These are phyloP conservation scores for Ramphastos sulfuratus DNA, from an alignment of 2,113 vertebrate species.

Conservation along the genomic window DNA sequence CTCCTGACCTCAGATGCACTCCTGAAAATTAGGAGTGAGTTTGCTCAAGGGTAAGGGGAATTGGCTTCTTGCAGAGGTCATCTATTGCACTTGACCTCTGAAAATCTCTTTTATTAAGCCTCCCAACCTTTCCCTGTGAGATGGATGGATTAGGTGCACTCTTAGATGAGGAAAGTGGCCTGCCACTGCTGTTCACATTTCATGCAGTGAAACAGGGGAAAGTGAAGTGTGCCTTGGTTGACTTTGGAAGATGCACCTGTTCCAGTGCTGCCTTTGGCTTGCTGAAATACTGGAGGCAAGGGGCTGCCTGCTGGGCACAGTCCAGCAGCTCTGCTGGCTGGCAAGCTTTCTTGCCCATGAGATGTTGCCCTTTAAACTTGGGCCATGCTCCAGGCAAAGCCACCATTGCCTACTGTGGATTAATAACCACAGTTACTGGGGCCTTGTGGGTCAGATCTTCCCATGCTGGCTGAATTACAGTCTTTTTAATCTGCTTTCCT, in stretches of 20 bases:
- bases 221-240: background rate
- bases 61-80: background rate
- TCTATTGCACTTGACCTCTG: background rate
- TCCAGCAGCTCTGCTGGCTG: background rate
- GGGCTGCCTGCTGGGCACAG: background rate
- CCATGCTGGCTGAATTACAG: background rate
- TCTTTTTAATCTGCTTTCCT: constrained; percentile 21
- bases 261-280: background rate
- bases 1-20: background rate
- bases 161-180: background rate
- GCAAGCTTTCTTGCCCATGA: background rate
- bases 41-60: background rate
- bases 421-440: background rate
- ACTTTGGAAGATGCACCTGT: background rate
- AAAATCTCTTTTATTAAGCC: background rate
- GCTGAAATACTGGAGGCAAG: background rate
- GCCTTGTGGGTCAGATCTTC: background rate
- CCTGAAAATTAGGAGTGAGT: background rate
- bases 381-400: background rate
- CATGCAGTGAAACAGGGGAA: background rate
- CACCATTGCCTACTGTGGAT: background rate
- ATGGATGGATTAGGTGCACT: background rate
- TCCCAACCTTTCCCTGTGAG: background rate
- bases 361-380: background rate
- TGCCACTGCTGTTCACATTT: background rate